Evolutionary conservation across 2,797 vertebrate genomes (phyloP).

Genomic region (Lacerta viridis): DNA sequence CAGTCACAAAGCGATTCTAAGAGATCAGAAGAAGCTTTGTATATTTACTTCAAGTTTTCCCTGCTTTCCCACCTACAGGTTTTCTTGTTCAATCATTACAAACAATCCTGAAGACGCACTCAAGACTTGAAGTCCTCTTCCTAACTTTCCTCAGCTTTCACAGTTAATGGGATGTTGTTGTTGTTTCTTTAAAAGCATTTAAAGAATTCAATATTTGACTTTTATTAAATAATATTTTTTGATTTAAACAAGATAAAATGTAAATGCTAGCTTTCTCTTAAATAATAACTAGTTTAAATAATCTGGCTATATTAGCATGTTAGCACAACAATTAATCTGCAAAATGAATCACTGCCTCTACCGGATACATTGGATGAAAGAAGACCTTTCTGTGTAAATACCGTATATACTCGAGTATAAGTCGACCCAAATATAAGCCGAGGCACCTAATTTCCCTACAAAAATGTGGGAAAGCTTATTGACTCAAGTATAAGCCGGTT

Average conservation of each 20-base stretch:
- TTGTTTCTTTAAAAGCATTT: too few relatives aligned
- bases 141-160: background rate
- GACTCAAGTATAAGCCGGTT: too few relatives aligned
- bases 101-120: background rate
- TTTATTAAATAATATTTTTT: too few relatives aligned
- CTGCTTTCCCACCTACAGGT: background rate
- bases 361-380: background rate
- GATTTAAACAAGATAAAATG: too few relatives aligned
- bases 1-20: background rate
- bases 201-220: too few relatives aligned
- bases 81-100: background rate
- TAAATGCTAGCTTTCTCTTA: too few relatives aligned
- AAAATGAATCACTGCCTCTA: background rate
- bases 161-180: too few relatives aligned
- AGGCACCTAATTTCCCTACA: too few relatives aligned
- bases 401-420: too few relatives aligned
- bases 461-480: too few relatives aligned
- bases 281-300: too few relatives aligned
- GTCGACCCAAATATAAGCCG: too few relatives aligned
- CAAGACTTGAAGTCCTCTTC: background rate
- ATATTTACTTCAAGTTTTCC: background rate
- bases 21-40: background rate
- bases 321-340: background rate
- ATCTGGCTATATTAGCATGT: background rate
- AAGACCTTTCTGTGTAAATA: background rate